Evolutionary conservation across 2,113 vertebrate genomes (phyloP).

Genomic region (Athene noctua): DNA sequence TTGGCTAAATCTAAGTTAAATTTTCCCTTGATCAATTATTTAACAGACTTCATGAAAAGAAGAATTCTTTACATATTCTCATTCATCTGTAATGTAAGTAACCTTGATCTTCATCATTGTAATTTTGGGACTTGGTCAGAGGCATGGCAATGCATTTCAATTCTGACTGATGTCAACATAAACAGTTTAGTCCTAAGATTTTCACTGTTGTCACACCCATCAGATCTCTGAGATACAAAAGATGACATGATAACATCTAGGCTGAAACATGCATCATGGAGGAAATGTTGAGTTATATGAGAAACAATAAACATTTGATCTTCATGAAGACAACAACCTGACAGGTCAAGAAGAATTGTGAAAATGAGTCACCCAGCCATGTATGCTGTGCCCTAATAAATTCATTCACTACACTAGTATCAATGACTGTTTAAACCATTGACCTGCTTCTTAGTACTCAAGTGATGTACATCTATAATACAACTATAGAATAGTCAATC

Average conservation of each 20-base stretch:
- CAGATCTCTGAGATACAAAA: not conserved
- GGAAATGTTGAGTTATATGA: not conserved
- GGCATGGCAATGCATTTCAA: not conserved
- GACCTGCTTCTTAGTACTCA: not conserved
- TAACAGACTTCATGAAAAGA: not conserved
- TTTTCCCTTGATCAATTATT: slow-evolving; percentile 12
- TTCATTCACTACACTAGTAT: not conserved
- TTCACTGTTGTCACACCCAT: not conserved
- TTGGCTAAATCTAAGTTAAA: not conserved
- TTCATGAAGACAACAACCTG: not conserved
- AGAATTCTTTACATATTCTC: not conserved
- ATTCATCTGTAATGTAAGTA: not conserved
- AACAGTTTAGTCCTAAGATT: not conserved
- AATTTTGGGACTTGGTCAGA: not conserved
- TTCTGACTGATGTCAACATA: not conserved
- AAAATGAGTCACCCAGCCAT: not conserved
- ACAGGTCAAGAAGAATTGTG: not conserved
- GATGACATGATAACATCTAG: not conserved
- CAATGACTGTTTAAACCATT: not conserved
- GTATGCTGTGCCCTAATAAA: not conserved
- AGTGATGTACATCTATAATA: not conserved
- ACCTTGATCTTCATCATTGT: not conserved
- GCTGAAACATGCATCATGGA: not conserved
- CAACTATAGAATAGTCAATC: not conserved
- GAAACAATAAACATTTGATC: not conserved